Base-by-base conservation (phyloP, 2,797 vertebrate species). In the Enteromius viviparus region DNA sequence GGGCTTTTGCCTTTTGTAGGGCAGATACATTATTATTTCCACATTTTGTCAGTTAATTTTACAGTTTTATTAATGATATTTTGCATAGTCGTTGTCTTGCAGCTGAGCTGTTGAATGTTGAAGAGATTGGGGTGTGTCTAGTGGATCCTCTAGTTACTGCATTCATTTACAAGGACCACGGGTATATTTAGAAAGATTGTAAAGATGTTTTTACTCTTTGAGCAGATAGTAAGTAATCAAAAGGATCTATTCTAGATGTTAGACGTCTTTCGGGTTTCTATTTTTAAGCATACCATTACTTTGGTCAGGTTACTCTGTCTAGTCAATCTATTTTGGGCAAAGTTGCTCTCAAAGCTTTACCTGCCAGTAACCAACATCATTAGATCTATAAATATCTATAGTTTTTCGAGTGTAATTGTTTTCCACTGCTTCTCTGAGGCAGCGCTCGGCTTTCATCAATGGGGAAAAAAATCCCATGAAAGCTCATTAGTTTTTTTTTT, bases 301-400 rank as follows among this genome's bases (percentile, higher is more conserved):
- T 69, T 65, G 17, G 6, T 58, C 60, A 37, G 14, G 23, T 62
- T 78, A 51, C 55, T 60, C 8, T 29, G 37, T 64, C 17, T 17
- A 29, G 23, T 60, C 34, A 6, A 23, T 77, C 29, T 34, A 65
- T 15, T 64, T 42, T 37, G 37, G 58, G 69, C 47, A 55, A 45
- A 42, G 15, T 14, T 12, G 29, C 15, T 58, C 21, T 60, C 77
- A 76, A 70, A 62, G 40, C 34, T 53, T 19, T 29, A 83, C 23
- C 53, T 83, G 60, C 83, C 62, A 65, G n/a, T 77, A 68, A 51
- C 49, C n/a, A 65, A 80, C 26, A 42, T 65, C 55, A 32, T 71
- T 65, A 55, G 23, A 47, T 83, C 26, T 77, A 77, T 64, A 64
- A 77, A 77, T 77, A 64, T 77, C 37, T 29, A 32, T 29, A 64